A percentile compares a stretch with the other conserved stretches of the same genome.
These are phyloP conservation scores for Lynx canadensis DNA, from an alignment of 2,113 vertebrate species.

Conservation along the genomic window DNA sequence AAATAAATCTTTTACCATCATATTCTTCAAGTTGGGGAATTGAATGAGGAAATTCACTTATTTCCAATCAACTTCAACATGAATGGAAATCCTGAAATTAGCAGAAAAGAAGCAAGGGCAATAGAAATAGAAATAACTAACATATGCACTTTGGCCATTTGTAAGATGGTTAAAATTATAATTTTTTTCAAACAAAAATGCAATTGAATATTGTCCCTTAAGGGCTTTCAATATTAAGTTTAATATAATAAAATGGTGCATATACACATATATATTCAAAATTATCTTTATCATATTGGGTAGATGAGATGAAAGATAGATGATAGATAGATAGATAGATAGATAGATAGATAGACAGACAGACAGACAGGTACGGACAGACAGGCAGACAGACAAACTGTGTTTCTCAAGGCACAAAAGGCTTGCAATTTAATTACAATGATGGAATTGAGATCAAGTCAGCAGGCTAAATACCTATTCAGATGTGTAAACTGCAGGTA, in stretches of 20 bases:
- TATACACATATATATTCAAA: neutral
- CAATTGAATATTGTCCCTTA: neutral
- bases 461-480: neutral
- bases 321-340: neutral
- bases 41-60: neutral
- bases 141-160: neutral
- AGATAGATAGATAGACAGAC: neutral
- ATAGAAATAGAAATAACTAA: neutral
- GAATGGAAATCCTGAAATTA: slow-evolving; percentile 42
- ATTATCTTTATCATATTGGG: neutral
- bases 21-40: neutral
- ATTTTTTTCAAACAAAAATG: neutral
- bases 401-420: slow-evolving; percentile 18
- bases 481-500: neutral
- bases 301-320: neutral
- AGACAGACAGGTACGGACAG: too few species aligned
- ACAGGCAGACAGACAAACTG: neutral
- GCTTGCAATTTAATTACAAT: neutral
- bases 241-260: neutral
- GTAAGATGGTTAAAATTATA: neutral
- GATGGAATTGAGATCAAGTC: neutral
- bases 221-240: neutral
- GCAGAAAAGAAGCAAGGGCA: neutral
- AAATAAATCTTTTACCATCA: slow-evolving; percentile 59
- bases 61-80: slow-evolving; percentile 15